phyloP scores from a whole-genome alignment of 2,797 vertebrate species.

The Cottoperca gobio region DNA sequence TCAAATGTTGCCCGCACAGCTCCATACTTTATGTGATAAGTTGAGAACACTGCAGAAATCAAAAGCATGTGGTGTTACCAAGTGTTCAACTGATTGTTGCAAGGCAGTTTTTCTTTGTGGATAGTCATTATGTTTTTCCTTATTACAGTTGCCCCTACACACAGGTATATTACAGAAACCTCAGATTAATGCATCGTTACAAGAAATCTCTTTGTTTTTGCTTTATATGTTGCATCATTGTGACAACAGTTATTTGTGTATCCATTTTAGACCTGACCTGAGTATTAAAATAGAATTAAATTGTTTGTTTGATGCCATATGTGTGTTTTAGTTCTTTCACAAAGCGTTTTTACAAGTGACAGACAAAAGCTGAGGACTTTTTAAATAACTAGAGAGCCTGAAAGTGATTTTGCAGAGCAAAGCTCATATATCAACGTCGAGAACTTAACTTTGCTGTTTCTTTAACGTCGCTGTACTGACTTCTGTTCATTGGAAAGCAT shows the following conservation, averaged over 20 bases:
- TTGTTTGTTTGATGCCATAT: constrained; percentile 2
- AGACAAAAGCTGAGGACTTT: constrained; percentile 22
- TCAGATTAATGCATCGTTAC: not conserved
- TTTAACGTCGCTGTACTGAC: not conserved
- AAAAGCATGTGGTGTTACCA: constrained; percentile 44
- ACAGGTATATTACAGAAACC: not conserved
- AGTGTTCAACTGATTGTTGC: constrained; percentile 32
- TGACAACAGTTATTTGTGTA: constrained; percentile 22
- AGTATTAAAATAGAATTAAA: constrained; percentile 36
- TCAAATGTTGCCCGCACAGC: constrained; percentile 60
- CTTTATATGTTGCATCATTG: not conserved
- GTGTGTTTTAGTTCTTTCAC: constrained; percentile 10
- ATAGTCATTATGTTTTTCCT: not conserved
- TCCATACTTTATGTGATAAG: constrained; percentile 63
- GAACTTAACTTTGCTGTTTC: constrained; percentile 8
- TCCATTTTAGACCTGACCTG: constrained; percentile 8
- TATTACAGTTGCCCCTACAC: not conserved
- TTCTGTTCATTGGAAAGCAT: not conserved
- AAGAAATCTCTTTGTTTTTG: not conserved
- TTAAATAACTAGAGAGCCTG: constrained; percentile 19
- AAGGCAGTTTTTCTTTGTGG: constrained; percentile 11
- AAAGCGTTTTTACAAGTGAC: constrained; percentile 28
- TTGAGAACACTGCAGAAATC: constrained; percentile 60
- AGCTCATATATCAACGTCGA: constrained; percentile 15
- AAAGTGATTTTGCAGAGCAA: not conserved